phyloP scores from a whole-genome alignment of 2,113 vertebrate genomes.

The Perognathus longimembris region DNA sequence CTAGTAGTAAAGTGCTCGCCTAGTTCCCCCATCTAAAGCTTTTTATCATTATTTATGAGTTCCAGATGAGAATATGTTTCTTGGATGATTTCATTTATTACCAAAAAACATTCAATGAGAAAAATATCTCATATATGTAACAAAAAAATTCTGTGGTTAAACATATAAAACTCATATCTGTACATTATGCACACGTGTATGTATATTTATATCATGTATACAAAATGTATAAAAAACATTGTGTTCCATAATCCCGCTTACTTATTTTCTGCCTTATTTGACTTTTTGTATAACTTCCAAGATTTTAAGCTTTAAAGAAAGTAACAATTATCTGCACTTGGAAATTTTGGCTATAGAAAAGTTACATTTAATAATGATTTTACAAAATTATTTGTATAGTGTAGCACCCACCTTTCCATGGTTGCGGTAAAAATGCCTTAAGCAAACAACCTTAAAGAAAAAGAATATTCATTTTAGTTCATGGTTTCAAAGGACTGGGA shows the following conservation, averaged over 20 bases:
- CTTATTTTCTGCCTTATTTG: not conserved
- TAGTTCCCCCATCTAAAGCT: not conserved
- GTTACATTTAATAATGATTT: not conserved
- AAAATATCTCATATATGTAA: not conserved
- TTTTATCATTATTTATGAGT: not conserved
- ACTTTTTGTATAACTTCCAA: not conserved
- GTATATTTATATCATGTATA: not conserved
- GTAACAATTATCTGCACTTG: not conserved
- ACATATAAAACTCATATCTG: not conserved
- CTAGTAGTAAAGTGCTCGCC: too few relatives aligned
- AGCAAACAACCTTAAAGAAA: not conserved
- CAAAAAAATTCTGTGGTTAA: not conserved
- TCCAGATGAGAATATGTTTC: not conserved
- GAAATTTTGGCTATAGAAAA: constrained; percentile 11
- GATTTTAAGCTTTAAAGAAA: constrained; percentile 6
- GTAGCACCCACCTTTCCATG: not conserved
- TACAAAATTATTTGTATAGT: not conserved
- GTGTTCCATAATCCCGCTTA: not conserved
- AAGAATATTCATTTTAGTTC: not conserved
- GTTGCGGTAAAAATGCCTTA: not conserved
- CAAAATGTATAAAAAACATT: not conserved
- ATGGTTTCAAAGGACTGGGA: too few relatives aligned
- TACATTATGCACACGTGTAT: too few relatives aligned
- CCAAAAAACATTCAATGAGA: not conserved
- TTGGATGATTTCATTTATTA: constrained; percentile 28